Evolutionary conservation across 2,113 vertebrate species (phyloP), one percentile per base, ranked within the genome.

Genomic region (Mixornis gularis): DNA sequence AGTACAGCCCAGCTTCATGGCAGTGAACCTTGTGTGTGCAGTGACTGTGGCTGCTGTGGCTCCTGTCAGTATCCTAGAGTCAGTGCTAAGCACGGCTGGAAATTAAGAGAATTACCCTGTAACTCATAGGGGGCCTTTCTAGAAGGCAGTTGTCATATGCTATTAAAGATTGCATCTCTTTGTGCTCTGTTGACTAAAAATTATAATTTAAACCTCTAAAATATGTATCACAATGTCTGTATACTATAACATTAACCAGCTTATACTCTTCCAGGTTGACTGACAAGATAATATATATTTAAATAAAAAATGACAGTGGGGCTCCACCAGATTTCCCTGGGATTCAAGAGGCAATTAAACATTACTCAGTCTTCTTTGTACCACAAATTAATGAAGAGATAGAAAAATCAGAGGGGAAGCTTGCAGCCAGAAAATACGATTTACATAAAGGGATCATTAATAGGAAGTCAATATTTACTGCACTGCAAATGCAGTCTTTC

Each of bases 271-370:
- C 25, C 56, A 62, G 20, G 40, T 85, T 89, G 79, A 84, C 71
- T 94, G 92, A 90, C 62, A 83, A 85, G 89, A 77, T 89, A 76
- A 91, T 83, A 52, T 65, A 48, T 93, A 85, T 89, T 93, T 95
- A 82, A 85, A 89, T 69, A 85, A 89, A 92, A 94, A 91, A 59
- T 80, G 34, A 60, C 43, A 52, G 41, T 73, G 51, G 25, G 24
- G 40, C 51, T 94, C 43, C 63, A 90, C 40, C 36, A 91, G 48
- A 70, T 88, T 93, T 94, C 81, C 17, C 59, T 80, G 60, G 44
- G 78, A 87, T 82, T 79, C 66, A 83, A 62, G 59, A 0, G 0
- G 43, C 40, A 91, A 89, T 94, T 95, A 93, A 79, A 79, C 17
- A 59, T 92, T 85, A 73, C 43, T 91, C 70, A 82, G 52, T 73